phyloP scores from a whole-genome alignment of 2,113 vertebrate species.

The Panurus biarmicus region DNA sequence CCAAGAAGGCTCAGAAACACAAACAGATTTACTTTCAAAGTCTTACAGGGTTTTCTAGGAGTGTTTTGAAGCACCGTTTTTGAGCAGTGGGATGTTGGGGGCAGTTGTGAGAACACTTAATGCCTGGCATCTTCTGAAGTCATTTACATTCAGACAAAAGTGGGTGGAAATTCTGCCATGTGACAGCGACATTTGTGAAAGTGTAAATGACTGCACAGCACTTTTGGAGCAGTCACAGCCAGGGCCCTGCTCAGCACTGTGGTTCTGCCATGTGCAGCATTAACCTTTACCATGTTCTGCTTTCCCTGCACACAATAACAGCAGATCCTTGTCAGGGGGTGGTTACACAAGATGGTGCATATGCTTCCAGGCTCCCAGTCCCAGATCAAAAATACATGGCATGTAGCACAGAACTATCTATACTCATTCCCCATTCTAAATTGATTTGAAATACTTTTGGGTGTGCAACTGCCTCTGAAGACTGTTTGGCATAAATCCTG shows the following conservation, averaged over 20 bases:
- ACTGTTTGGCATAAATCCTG: neutral
- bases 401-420: neutral
- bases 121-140: conserved; percentile 2
- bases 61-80: neutral
- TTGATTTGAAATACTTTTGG: neutral
- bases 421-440: neutral
- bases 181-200: conserved; percentile 30
- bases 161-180: conserved; percentile 48
- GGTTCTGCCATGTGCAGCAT: conserved; percentile 22
- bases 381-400: neutral
- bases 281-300: conserved; percentile 41
- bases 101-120: conserved; percentile 50
- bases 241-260: neutral
- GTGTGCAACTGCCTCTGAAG: neutral
- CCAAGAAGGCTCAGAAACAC: neutral
- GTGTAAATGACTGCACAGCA: conserved; percentile 31
- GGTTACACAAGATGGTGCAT: neutral
- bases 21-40: neutral
- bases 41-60: neutral
- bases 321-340: conserved; percentile 39
- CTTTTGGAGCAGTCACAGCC: neutral
- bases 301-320: conserved; percentile 11
- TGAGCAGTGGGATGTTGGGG: neutral
- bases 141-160: conserved; percentile 39
- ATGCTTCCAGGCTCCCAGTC: neutral